Base-by-base conservation (phyloP, 1,140 invertebrate genomes). In the Drosophila novamexicana region DNA sequence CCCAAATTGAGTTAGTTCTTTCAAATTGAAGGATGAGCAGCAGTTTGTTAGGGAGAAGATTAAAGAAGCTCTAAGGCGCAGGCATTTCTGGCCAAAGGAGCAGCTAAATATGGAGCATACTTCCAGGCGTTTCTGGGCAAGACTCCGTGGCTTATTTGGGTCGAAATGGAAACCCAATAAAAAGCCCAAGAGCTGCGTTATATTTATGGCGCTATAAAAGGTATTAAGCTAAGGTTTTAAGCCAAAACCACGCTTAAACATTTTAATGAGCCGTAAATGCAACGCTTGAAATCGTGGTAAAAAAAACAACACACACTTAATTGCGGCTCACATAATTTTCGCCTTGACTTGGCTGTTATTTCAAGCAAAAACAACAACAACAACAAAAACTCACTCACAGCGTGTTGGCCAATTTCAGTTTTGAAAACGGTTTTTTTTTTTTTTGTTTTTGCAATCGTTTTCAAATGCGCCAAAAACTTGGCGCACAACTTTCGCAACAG, bases 401-500 rank as follows among this genome's bases (percentile, higher is more conserved):
- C 18, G 29, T 42, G 32, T 54, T 54, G 29, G 34, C 32, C 58
- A 37, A 56, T 61, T 74, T 61, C 49, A 79, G 79, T 65, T 29
- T 56, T 39, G 32, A 10, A 10, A n/a, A 52, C 18, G 1, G 18
- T 18, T 18, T 18, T 18, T 18, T 0, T 22, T 22, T 0, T 2
- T 22, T 22, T 22, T 22, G 1, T 22, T 22, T 22, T 4, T 22
- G 22, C 22, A 22, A 29, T 29, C 22, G 22, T 29, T 29, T 29
- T 29, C 22, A 29, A 29, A 29, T 3, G 22, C 22, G 4, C 4
- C 22, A 29, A 29, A 29, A 29, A 58, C 74, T 75, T 84, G 81
- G 81, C 81, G 64, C 63, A 84, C 78, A 83, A 86, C 82, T 86
- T 86, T 86, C 82, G 82, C 84, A 86, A 88, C 83, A 81, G 67